phyloP scores from a whole-genome alignment of 1,140 invertebrate genomes.

The Neodiprion virginianus region DNA sequence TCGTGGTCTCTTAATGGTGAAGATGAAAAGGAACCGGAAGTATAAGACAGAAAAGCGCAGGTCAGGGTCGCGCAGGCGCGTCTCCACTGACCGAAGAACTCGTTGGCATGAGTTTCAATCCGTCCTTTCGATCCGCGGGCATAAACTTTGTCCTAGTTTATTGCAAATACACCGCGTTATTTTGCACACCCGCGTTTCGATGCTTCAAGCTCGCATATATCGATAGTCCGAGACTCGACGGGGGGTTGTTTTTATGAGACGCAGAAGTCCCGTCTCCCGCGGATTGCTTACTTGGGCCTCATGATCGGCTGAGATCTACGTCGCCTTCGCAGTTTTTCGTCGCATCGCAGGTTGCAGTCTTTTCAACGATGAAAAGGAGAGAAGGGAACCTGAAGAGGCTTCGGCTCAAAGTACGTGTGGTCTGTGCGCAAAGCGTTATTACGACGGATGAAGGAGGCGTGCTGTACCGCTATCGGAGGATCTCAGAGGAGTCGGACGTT shows the following conservation, averaged over 20 bases:
- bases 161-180: not conserved
- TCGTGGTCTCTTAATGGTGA: not conserved
- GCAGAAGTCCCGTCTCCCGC: not conserved
- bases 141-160: conserved; percentile 1
- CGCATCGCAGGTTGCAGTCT: not conserved
- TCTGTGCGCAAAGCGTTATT: not conserved
- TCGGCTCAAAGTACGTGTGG: too few species aligned
- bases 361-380: too few species aligned
- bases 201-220: not conserved
- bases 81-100: not conserved
- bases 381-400: too few species aligned
- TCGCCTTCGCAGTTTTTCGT: not conserved
- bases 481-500: too few species aligned
- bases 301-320: not conserved
- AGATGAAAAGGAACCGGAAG: not conserved
- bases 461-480: not conserved
- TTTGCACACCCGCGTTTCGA: not conserved
- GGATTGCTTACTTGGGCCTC: not conserved
- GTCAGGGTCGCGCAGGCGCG: conserved; percentile 3
- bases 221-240: not conserved
- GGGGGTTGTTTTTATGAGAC: not conserved
- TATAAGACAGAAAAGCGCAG: not conserved
- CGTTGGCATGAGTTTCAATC: not conserved
- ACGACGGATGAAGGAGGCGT: not conserved
- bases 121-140: not conserved